phyloP scores from a whole-genome alignment of 2,888 invertebrate species.

The Leptodirus hochenwartii region DNA sequence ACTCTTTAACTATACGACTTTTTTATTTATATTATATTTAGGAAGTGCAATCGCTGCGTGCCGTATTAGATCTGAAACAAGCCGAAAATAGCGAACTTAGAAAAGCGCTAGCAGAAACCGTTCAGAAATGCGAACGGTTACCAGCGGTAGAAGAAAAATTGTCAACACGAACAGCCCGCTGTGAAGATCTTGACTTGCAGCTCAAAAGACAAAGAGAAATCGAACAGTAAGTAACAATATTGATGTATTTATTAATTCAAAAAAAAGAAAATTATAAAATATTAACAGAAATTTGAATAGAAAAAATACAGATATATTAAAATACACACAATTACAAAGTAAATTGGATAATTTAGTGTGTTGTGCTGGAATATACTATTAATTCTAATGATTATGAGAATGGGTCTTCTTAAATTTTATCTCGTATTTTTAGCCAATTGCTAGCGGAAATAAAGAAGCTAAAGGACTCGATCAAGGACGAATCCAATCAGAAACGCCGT shows the following conservation, averaged over 20 bases:
- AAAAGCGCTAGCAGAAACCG: constrained; percentile 48
- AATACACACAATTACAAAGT: too few species aligned
- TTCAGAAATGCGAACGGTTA: constrained; percentile 56
- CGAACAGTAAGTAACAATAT: constrained; percentile 41
- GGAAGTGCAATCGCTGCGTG: constrained; percentile 66
- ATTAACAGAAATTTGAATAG: not conserved
- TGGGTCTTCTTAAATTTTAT: constrained; percentile 3
- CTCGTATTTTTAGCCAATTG: constrained; percentile 32
- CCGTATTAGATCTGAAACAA: constrained; percentile 76
- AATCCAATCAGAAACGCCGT: constrained; percentile 59
- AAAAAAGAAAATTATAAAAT: not conserved
- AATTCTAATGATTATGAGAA: too few species aligned
- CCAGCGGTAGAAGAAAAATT: constrained; percentile 52
- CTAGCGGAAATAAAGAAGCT: constrained; percentile 53
- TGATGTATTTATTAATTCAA: not conserved
- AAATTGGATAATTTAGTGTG: too few species aligned
- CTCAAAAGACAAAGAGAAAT: constrained; percentile 47
- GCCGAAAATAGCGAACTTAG: constrained; percentile 66
- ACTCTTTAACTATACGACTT: not conserved
- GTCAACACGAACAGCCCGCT: constrained; percentile 60
- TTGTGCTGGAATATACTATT: too few species aligned
- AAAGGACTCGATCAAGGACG: constrained; percentile 53
- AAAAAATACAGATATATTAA: not conserved
- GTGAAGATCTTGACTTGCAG: constrained; percentile 70
- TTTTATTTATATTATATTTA: constrained; percentile 6